Evolutionary conservation across 2,113 vertebrate genomes (phyloP).

Genomic region (Helogale parvula): DNA sequence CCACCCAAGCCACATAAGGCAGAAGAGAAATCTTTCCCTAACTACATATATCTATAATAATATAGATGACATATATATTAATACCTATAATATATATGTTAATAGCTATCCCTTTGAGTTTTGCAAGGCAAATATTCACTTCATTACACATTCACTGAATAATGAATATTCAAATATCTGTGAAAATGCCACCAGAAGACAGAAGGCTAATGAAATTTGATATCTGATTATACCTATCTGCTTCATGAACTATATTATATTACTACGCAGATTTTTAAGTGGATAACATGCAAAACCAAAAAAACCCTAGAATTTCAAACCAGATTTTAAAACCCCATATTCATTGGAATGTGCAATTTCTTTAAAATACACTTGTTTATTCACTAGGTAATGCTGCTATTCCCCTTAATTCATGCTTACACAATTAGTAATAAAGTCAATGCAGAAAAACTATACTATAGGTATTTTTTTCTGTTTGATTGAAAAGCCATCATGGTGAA

Average conservation of each 20-base stretch:
- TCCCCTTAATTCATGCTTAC: neutral
- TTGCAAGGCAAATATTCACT: neutral
- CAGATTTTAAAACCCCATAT: slow-evolving; percentile 16
- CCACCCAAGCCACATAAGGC: neutral
- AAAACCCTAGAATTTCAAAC: slow-evolving; percentile 6
- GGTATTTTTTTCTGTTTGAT: neutral
- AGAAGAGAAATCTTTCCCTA: neutral
- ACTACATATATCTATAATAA: neutral
- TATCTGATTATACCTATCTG: neutral
- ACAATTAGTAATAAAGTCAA: neutral
- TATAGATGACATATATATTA: neutral
- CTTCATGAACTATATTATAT: neutral
- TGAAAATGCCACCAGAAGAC: slow-evolving; percentile 6
- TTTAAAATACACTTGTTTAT: neutral
- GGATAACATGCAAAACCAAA: neutral
- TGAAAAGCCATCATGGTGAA: neutral
- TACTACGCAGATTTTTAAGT: neutral
- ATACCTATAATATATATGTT: neutral
- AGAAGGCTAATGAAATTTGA: slow-evolving; percentile 44
- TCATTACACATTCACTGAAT: neutral
- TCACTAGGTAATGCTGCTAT: neutral
- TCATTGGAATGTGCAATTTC: neutral
- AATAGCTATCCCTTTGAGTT: neutral
- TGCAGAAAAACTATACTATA: neutral
- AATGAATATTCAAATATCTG: slow-evolving; percentile 30